phyloP scores from a whole-genome alignment of 2,113 vertebrate species.

The Tragulus kanchil region DNA sequence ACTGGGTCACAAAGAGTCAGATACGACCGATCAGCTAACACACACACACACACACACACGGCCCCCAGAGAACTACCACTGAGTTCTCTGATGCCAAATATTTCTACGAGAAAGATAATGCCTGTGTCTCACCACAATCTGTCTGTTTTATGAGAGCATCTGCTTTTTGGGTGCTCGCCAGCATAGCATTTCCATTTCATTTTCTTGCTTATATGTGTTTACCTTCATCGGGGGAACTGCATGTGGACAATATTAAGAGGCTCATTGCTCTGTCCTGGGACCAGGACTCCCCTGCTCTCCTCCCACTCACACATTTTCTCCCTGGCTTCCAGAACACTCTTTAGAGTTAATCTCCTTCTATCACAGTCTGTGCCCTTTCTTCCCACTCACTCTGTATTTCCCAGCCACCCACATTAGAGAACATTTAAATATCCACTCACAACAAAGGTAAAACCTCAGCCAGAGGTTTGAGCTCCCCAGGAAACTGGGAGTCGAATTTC shows the following conservation, averaged over 20 bases:
- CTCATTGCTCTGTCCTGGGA: not conserved
- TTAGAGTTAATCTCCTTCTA: not conserved
- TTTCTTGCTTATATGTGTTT: constrained; percentile 29
- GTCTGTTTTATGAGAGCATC: not conserved
- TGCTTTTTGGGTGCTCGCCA: not conserved
- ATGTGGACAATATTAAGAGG: not conserved
- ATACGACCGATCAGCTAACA: not conserved
- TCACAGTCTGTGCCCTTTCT: not conserved
- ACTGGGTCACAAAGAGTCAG: not conserved
- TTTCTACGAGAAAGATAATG: not conserved
- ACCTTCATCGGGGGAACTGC: not conserved
- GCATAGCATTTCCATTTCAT: not conserved
- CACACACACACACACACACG: accelerated
- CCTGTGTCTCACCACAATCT: not conserved
- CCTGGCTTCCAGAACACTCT: not conserved
- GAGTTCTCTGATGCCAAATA: not conserved
- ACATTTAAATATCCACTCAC: not conserved
- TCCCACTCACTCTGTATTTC: not conserved
- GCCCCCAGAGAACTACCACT: not conserved
- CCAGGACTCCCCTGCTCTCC: not conserved
- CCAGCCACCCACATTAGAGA: not conserved
- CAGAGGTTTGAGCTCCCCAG: too few relatives aligned
- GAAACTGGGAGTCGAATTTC: not conserved
- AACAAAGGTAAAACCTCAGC: not conserved
- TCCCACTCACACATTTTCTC: not conserved